Evolutionary conservation across 2,888 invertebrate species (phyloP), one percentile per base, ranked within the genome.

Genomic region (Agrochola litura): DNA sequence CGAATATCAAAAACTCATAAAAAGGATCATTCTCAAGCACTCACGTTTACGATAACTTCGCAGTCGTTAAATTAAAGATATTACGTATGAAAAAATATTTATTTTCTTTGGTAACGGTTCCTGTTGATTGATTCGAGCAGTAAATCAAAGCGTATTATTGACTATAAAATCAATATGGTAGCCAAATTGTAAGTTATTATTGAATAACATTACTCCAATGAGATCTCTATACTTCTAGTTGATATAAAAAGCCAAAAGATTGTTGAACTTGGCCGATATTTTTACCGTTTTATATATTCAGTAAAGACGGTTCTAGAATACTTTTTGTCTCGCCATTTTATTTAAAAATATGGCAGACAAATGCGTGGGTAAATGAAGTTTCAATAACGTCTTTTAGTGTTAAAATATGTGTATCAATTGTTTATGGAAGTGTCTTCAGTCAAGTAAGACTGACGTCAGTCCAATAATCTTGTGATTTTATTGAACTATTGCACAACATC

Each of bases 111-210:
- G 84, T 88, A 89, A 84, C 82, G 77, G 88, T 88, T 83, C 75
- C 79, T 75, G 82, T 64, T 87, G 90, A 90, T 89, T 87, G 89
- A 91, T 91, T 81, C 56, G 66, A 79, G 78, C 63, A 70, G 77
- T 92, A 92, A 92, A 92, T 92, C 89, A 88, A 84, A 88, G 79
- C 66, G 74, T 79, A 88, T 88, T 79, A 88, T 88, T 80, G 82
- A 82, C 85, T 81, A 76, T 89, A 85, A 91, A 89, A 82, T 87
- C 83, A 83, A 89, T 86, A 75, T 82, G 76, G 85, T 77, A 87
- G 90, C 90, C 90, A 92, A 91, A 90, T 87, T 83, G 66, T 74
- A 82, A 72, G 61, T 74, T 76, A 88, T 81, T 73, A 86, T 76
- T 76, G 37, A 61, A 68, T 75, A 74, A 63, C 80, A 77, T 63